Percentiles rank a stretch among this genome's conserved stretches.
phyloP scores from a whole-genome alignment of 1,140 invertebrate genomes.

The Hyles euphorbiae region DNA sequence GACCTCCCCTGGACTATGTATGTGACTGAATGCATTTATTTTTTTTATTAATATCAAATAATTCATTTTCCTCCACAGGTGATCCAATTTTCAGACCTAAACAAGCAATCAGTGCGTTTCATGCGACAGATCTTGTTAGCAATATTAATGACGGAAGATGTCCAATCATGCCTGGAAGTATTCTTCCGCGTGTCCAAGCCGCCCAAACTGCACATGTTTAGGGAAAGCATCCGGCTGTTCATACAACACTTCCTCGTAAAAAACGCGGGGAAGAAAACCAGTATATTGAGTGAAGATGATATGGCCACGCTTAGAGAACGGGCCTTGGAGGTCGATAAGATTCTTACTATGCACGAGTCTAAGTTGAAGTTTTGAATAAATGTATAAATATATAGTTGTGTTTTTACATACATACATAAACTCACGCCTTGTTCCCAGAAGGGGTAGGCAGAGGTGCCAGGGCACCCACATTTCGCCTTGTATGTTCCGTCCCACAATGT shows the following conservation, averaged over 20 bases:
- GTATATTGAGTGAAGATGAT: constrained; percentile 69
- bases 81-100: constrained; percentile 87
- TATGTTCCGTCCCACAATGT: too few species aligned
- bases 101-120: constrained; percentile 82
- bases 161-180: constrained; percentile 77
- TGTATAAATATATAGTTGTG: constrained; percentile 11
- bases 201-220: constrained; percentile 82
- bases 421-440: too few species aligned
- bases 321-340: constrained; percentile 75
- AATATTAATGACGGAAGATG: constrained; percentile 79
- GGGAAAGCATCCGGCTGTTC: constrained; percentile 86
- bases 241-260: constrained; percentile 86
- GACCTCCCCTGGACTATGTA: too few species aligned
- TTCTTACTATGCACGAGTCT: constrained; percentile 66
- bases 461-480: too few species aligned
- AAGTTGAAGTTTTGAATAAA: constrained; percentile 51
- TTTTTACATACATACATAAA: too few species aligned
- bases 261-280: constrained; percentile 74
- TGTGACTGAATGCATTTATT: too few species aligned
- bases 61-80: constrained; percentile 78
- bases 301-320: constrained; percentile 74
- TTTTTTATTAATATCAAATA: too few species aligned
- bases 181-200: constrained; percentile 81
- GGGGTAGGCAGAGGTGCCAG: too few species aligned
- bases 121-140: constrained; percentile 83